A percentile compares a stretch with the other conserved stretches of the same genome.
Conservation (phyloP, 1,140 invertebrate species). For the Ips nitidus region DNA sequence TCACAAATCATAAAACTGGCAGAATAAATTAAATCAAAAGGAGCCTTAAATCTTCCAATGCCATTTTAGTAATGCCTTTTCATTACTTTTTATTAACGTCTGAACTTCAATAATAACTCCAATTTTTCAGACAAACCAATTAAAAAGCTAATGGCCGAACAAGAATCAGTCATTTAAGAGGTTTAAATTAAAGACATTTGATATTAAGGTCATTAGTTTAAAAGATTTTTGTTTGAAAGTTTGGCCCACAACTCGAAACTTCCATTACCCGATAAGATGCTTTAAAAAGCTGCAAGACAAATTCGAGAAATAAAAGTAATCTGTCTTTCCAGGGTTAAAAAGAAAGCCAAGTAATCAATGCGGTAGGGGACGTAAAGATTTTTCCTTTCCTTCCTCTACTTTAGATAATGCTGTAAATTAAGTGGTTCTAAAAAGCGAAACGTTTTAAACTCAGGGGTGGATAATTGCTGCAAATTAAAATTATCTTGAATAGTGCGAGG, state of each 20-base stretch:
- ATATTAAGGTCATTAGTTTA: background rate
- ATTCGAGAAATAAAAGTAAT: constrained; percentile 4
- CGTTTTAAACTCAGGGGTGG: background rate
- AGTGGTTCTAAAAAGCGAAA: background rate
- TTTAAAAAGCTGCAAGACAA: constrained; percentile 1
- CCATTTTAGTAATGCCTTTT: background rate
- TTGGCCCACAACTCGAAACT: constrained; percentile 2
- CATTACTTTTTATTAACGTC: background rate
- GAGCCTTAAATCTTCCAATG: too few species aligned
- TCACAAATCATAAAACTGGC: too few species aligned
- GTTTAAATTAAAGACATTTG: constrained; percentile 11
- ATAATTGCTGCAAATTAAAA: background rate
- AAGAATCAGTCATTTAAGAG: constrained; percentile 5
- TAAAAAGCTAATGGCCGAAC: constrained; percentile 4
- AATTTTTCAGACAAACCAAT: background rate
- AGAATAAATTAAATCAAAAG: too few species aligned
- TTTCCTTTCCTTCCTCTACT: too few species aligned
- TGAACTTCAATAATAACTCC: background rate
- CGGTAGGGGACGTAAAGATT: background rate
- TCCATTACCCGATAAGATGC: constrained; percentile 7
- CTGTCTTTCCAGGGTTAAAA: background rate
- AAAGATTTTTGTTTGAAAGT: constrained; percentile 7
- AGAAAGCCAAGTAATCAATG: background rate
- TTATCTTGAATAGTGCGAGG: background rate
- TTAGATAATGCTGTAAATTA: background rate